phyloP scores from a whole-genome alignment of 2,888 invertebrate species.

The Zhuqinia jingwanae region DNA sequence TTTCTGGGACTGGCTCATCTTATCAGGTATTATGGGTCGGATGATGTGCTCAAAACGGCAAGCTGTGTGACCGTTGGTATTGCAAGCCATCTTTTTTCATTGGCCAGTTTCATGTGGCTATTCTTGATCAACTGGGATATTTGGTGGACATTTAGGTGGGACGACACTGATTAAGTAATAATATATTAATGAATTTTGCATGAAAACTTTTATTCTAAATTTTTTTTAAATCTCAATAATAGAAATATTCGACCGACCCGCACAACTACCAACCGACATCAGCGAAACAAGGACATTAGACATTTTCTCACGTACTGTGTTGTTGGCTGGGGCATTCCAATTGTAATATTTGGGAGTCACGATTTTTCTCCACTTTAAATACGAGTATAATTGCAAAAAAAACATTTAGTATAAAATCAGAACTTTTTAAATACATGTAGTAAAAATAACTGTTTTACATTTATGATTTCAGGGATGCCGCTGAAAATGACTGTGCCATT shows the following conservation, averaged over 20 bases:
- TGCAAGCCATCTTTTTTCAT: slow-evolving; percentile 74
- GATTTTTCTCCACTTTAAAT: slow-evolving; percentile 71
- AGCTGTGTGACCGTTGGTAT: slow-evolving; percentile 74
- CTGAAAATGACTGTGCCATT: slow-evolving; percentile 70
- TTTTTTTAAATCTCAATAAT: no score
- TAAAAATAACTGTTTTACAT: background rate
- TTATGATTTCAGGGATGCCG: slow-evolving; percentile 52
- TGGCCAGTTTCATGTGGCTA: slow-evolving; percentile 76
- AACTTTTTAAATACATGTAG: no score
- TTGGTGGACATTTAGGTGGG: slow-evolving; percentile 77
- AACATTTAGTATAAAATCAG: background rate
- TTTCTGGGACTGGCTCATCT: slow-evolving; percentile 71
- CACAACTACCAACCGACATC: background rate
- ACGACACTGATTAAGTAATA: no score
- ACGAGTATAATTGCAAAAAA: slow-evolving; percentile 75
- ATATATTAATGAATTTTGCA: no score
- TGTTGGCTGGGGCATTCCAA: slow-evolving; percentile 75
- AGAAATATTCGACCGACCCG: slow-evolving; percentile 50
- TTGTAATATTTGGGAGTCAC: slow-evolving; percentile 70
- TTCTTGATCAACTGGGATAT: slow-evolving; percentile 76
- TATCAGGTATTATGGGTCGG: slow-evolving; percentile 66
- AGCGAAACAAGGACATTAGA: slow-evolving; percentile 12
- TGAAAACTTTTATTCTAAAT: no score
- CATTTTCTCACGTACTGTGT: slow-evolving; percentile 65
- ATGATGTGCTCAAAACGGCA: slow-evolving; percentile 67